Conservation (phyloP, 2,888 invertebrate species). For the Drosophila atripex region DNA sequence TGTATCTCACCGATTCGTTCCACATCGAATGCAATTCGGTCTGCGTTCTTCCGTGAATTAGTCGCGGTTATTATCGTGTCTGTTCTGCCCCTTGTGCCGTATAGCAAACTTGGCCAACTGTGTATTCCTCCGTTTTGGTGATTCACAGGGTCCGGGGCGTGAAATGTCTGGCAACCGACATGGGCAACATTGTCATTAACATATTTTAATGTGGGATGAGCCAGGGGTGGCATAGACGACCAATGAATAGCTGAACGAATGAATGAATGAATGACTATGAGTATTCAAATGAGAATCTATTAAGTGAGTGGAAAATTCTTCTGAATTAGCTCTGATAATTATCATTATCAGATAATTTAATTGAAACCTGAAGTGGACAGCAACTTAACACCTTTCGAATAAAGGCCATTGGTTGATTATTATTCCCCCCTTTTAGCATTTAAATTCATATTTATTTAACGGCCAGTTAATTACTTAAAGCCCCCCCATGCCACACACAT, state of each 20-base stretch:
- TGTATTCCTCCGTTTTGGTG: conserved; percentile 26
- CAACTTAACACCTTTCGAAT: neutral
- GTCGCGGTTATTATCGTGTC: conserved; percentile 74
- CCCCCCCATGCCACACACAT: conserved; percentile 2
- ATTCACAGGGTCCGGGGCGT: conserved; percentile 25
- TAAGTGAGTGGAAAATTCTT: conserved; percentile 18
- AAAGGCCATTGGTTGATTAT: neutral
- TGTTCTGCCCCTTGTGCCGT: conserved; percentile 23
- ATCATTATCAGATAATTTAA: neutral
- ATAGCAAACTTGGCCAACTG: conserved; percentile 59
- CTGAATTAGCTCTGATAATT: neutral
- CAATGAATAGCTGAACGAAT: conserved; percentile 22
- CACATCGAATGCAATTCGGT: conserved; percentile 73
- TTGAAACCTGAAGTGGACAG: neutral
- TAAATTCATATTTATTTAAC: conserved; percentile 24
- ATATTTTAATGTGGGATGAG: conserved; percentile 62
- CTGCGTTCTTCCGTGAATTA: conserved; percentile 69
- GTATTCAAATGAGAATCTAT: conserved; percentile 30
- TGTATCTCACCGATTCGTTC: conserved; percentile 55
- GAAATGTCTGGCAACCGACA: conserved; percentile 16
- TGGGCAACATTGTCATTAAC: conserved; percentile 73
- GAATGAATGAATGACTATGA: conserved; percentile 15
- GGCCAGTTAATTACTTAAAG: conserved; percentile 19
- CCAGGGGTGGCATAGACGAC: conserved; percentile 27
- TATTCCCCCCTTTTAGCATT: conserved; percentile 5